These are phyloP conservation scores for Dreissena polymorpha DNA, from an alignment of 1,140 invertebrate species.

Conservation along the genomic window DNA sequence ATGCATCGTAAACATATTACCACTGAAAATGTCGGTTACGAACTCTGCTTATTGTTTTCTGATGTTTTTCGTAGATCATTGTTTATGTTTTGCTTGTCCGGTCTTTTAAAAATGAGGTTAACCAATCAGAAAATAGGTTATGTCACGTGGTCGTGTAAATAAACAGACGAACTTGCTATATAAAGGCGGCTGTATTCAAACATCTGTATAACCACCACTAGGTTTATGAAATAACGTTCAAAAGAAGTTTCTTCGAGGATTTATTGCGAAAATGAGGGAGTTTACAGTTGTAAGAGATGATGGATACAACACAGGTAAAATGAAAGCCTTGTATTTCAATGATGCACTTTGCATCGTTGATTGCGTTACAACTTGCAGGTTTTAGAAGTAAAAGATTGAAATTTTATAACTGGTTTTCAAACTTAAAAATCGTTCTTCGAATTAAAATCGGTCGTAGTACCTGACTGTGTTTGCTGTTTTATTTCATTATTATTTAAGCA, in stretches of 20 bases:
- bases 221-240: neutral
- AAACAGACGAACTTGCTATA: neutral
- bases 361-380: neutral
- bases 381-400: neutral
- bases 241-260: neutral
- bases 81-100: too few relatives aligned
- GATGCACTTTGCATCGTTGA: neutral
- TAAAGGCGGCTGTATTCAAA: neutral
- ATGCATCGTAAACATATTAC: too few relatives aligned
- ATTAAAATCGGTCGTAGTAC: neutral
- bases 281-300: neutral
- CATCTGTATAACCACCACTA: neutral
- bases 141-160: constrained; percentile 12
- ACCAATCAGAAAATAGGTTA: constrained; percentile 23
- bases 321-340: too few relatives aligned
- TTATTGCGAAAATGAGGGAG: constrained; percentile 5
- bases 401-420: neutral
- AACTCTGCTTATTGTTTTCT: too few relatives aligned
- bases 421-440: neutral
- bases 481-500: neutral
- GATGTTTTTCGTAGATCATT: too few relatives aligned
- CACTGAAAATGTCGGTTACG: too few relatives aligned
- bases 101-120: neutral
- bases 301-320: constrained; percentile 9
- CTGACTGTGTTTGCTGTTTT: neutral